Conservation (phyloP, 1,140 invertebrate species). For the Contarinia nasturtii region DNA sequence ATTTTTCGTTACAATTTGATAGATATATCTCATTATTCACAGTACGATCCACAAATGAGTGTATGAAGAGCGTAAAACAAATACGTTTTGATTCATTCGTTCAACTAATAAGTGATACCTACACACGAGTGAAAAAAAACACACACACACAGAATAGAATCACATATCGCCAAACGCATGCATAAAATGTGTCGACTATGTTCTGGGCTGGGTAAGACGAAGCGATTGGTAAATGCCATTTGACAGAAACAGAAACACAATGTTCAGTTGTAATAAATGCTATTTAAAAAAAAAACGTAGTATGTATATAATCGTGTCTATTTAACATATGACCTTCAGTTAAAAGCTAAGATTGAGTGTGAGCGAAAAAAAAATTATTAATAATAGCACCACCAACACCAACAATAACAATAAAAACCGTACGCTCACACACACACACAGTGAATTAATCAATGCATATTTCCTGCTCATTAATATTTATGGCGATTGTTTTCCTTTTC, state of each 20-base stretch:
- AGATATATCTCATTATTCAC: too few species aligned
- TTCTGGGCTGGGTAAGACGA: neutral
- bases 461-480: constrained; percentile 2
- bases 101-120: neutral
- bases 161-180: neutral
- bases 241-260: neutral
- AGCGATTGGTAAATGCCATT: neutral
- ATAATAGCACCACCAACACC: too few species aligned
- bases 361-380: too few species aligned
- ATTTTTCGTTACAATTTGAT: too few species aligned
- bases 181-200: neutral
- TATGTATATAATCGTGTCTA: neutral
- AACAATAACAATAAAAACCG: too few species aligned
- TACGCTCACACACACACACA: neutral
- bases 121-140: neutral
- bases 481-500: neutral
- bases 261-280: neutral
- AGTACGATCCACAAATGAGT: too few species aligned
- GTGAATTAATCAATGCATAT: constrained; percentile 2
- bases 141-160: neutral
- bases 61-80: too few species aligned
- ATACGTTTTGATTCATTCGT: neutral
- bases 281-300: neutral
- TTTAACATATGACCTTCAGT: constrained; percentile 2
- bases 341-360: neutral